Evolutionary conservation across 2,888 invertebrate genomes (phyloP).

Genomic region (Leucoma salicis): DNA sequence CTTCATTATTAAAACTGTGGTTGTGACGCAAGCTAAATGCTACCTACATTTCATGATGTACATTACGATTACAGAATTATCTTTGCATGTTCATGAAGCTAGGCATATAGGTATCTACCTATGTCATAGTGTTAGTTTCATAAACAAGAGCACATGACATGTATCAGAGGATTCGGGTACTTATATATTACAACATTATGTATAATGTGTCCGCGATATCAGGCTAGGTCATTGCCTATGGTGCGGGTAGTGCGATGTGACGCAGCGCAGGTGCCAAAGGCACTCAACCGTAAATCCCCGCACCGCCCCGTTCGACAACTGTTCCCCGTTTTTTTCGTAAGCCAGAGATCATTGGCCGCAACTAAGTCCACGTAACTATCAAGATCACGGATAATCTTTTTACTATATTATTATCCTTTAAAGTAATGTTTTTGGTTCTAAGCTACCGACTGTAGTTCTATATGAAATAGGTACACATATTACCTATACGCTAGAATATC

Average conservation of each 20-base stretch:
- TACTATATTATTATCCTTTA: slow-evolving; percentile 39
- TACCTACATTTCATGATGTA: too few relatives aligned
- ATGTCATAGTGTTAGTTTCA: too few relatives aligned
- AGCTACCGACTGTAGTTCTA: not conserved
- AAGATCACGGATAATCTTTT: slow-evolving; percentile 36
- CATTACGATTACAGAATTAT: too few relatives aligned
- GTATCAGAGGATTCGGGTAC: too few relatives aligned
- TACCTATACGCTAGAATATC: too few relatives aligned
- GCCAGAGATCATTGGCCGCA: slow-evolving; percentile 68
- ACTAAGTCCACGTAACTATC: slow-evolving; percentile 40
- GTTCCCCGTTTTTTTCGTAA: slow-evolving; percentile 65
- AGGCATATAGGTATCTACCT: too few relatives aligned
- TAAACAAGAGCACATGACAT: too few relatives aligned
- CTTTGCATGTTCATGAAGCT: too few relatives aligned
- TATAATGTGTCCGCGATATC: not conserved
- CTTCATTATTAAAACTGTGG: too few relatives aligned
- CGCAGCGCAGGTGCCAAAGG: slow-evolving; percentile 61
- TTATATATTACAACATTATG: not conserved
- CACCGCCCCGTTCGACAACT: slow-evolving; percentile 62
- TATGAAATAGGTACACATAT: too few relatives aligned
- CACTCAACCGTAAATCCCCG: slow-evolving; percentile 77
- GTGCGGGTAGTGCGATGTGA: slow-evolving; percentile 35
- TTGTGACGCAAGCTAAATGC: too few relatives aligned
- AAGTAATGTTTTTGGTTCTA: slow-evolving; percentile 13
- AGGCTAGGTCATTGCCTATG: not conserved